Conservation (phyloP, 2,113 vertebrate species). For the Corythornis madagascariensis region DNA sequence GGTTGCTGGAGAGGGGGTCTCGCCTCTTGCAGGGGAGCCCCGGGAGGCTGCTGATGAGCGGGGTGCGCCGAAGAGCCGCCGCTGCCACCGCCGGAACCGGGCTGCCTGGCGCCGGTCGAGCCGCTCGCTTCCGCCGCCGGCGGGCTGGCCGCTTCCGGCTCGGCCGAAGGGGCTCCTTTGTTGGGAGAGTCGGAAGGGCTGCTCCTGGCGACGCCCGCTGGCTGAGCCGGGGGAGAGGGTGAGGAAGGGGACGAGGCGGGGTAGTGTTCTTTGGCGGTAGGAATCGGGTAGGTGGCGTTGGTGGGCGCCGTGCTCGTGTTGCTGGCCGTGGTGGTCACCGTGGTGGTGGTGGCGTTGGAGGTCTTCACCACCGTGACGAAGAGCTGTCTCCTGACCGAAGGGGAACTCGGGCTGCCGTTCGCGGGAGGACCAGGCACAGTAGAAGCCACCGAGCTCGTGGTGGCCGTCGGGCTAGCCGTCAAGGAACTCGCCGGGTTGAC, state of each 20-base stretch:
- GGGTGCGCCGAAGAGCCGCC: conserved; percentile 73
- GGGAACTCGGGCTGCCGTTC: conserved; percentile 84
- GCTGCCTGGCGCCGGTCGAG: conserved; percentile 63
- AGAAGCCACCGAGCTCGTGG: conserved; percentile 75
- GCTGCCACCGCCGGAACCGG: conserved; percentile 33
- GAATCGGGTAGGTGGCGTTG: conserved; percentile 77
- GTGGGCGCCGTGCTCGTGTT: conserved; percentile 78
- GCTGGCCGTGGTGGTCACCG: conserved; percentile 80
- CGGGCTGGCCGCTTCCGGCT: conserved; percentile 72
- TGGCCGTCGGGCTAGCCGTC: conserved; percentile 74
- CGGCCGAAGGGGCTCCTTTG: conserved; percentile 71
- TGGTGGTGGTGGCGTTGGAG: conserved; percentile 76
- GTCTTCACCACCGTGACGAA: conserved; percentile 91
- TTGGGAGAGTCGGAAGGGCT: conserved; percentile 83
- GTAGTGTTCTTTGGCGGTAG: conserved; percentile 85
- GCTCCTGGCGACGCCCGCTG: conserved; percentile 71
- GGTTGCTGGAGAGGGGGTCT: conserved; percentile 77
- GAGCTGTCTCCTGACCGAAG: conserved; percentile 94
- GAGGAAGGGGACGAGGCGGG: conserved; percentile 78
- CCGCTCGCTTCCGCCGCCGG: conserved; percentile 64
- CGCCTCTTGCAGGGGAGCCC: conserved; percentile 74
- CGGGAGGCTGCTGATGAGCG: conserved; percentile 72
- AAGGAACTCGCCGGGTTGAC: conserved; percentile 77
- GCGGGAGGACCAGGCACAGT: conserved; percentile 76
- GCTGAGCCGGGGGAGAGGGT: conserved; percentile 77